phyloP scores from a whole-genome alignment of 2,113 vertebrate species.

The Phaetusa simplex region DNA sequence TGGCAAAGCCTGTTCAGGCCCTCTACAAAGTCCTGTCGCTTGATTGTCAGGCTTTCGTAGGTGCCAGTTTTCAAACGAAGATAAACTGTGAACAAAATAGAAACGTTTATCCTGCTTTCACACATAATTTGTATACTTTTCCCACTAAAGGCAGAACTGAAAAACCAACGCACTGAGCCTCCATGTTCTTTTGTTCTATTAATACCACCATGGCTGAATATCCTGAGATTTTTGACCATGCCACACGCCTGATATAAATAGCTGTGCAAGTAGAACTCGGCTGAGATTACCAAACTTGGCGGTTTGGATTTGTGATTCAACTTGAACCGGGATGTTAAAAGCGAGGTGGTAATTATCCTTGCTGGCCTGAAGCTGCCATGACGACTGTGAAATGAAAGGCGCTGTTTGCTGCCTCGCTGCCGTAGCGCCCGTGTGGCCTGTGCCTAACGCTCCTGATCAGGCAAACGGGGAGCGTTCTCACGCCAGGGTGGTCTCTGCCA shows the following conservation, averaged over 20 bases:
- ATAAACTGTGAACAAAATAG: neutral
- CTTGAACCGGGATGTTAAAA: neutral
- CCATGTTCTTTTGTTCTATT: neutral
- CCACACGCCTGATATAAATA: neutral
- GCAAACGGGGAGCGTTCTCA: fast-evolving
- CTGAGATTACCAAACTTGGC: slow-evolving; percentile 11
- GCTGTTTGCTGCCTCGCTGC: fast-evolving
- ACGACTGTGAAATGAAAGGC: fast-evolving
- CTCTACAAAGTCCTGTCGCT: neutral
- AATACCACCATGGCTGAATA: neutral
- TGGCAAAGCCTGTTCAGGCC: neutral
- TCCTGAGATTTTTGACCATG: neutral
- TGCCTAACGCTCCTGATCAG: neutral
- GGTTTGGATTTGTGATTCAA: neutral
- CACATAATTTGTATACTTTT: neutral
- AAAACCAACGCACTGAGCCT: neutral
- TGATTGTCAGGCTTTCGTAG: neutral
- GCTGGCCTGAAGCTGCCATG: neutral
- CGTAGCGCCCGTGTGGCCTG: fast-evolving
- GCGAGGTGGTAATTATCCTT: neutral
- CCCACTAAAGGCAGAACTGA: neutral
- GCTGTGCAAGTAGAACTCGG: neutral
- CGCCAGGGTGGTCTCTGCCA: neutral
- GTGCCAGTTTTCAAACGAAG: neutral
- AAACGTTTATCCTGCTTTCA: neutral